These are phyloP conservation scores for Drosophila asahinai DNA, from an alignment of 1,140 invertebrate genomes.

Conservation along the genomic window DNA sequence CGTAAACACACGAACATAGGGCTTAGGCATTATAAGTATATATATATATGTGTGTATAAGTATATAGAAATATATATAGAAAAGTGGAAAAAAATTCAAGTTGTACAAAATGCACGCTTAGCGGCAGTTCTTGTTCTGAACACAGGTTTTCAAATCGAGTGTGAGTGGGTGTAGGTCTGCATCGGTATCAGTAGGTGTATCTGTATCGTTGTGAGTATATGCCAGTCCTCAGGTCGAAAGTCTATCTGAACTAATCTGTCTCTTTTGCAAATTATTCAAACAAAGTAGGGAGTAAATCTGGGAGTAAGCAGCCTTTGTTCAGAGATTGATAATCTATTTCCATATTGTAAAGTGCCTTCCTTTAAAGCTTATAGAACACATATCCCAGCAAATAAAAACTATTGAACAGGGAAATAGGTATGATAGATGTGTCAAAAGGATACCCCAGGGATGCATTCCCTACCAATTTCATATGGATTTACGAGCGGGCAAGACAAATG, in stretches of 20 bases:
- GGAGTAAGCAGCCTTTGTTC: slow-evolving; percentile 15
- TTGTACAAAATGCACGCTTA: slow-evolving; percentile 60
- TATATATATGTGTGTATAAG: slow-evolving; percentile 53
- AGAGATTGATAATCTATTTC: neutral
- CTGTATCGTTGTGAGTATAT: slow-evolving; percentile 2
- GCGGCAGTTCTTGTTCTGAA: slow-evolving; percentile 50
- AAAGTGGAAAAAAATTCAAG: slow-evolving; percentile 55
- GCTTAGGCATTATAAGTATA: slow-evolving; percentile 63
- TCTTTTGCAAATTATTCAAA: neutral
- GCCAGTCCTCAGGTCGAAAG: slow-evolving; percentile 31
- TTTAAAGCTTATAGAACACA: neutral
- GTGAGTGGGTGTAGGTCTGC: slow-evolving; percentile 14
- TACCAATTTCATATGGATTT: slow-evolving; percentile 7
- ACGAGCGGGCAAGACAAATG: slow-evolving; percentile 13
- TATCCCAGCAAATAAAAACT: neutral
- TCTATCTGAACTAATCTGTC: slow-evolving; percentile 4
- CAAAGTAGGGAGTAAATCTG: neutral
- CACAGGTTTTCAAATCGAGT: slow-evolving; percentile 52
- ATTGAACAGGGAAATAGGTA: neutral
- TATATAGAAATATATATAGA: slow-evolving; percentile 62
- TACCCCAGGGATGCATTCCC: neutral
- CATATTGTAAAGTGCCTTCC: neutral
- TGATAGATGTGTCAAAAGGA: neutral
- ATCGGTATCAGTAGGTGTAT: slow-evolving; percentile 21
- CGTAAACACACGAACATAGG: slow-evolving; percentile 70